phyloP scores from a whole-genome alignment of 2,888 invertebrate species.

The Hyles lineata region DNA sequence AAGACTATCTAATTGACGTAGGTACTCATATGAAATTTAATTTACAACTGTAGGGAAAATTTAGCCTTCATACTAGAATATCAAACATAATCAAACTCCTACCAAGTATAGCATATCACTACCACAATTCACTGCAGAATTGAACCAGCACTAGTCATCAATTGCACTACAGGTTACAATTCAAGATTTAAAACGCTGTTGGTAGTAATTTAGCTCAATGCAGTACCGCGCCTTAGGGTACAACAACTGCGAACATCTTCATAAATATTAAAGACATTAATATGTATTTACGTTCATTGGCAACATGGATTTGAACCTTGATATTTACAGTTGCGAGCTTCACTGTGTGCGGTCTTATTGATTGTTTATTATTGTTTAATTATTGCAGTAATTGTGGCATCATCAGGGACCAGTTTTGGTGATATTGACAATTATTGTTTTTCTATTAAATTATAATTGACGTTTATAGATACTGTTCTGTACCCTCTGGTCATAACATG shows the following conservation, averaged over 20 bases:
- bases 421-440: not conserved
- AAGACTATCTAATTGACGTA: no score
- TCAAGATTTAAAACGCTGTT: not conserved
- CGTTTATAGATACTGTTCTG: no score
- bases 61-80: no score
- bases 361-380: not conserved
- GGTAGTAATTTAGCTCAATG: slow-evolving; percentile 9
- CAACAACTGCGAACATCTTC: slow-evolving; percentile 8
- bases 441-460: no score
- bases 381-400: not conserved
- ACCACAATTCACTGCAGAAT: not conserved
- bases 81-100: no score
- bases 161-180: not conserved
- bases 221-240: not conserved
- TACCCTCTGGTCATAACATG: no score
- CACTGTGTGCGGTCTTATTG: not conserved
- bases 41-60: no score
- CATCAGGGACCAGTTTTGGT: not conserved
- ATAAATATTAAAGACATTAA: slow-evolving; percentile 10
- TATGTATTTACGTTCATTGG: not conserved
- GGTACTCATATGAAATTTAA: no score
- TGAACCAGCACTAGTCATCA: not conserved
- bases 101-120: not conserved
- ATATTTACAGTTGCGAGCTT: not conserved
- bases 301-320: slow-evolving; percentile 3